Percentiles rank a stretch among this genome's conserved stretches.
Evolutionary conservation across 2,113 vertebrate species (phyloP).

Genomic region (Monopterus albus): DNA sequence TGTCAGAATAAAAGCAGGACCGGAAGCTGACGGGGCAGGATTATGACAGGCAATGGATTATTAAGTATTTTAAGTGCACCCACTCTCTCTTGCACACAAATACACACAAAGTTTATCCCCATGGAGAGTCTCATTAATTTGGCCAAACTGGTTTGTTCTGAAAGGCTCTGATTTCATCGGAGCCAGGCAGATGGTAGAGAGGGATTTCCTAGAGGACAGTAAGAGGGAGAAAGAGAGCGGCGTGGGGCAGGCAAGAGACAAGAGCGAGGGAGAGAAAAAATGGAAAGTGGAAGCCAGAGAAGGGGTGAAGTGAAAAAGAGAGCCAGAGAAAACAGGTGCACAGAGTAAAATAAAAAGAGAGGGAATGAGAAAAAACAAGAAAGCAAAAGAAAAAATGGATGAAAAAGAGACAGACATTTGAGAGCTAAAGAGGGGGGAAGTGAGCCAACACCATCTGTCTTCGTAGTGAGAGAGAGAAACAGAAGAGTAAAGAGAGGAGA

Average conservation of each 20-base stretch:
- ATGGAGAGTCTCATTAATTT: conserved; percentile 67
- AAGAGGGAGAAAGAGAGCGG: conserved; percentile 3
- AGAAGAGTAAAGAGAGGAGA: background rate
- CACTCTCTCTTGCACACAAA: conserved; percentile 11
- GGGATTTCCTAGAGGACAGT: conserved; percentile 70
- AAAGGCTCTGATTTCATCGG: conserved; percentile 68
- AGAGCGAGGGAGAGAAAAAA: background rate
- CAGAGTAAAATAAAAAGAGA: conserved; percentile 1
- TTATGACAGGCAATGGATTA: conserved; percentile 54
- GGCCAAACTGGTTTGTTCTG: conserved; percentile 67
- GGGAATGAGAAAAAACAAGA: background rate
- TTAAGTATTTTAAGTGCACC: conserved; percentile 48
- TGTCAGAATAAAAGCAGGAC: too few species aligned
- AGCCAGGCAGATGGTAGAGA: conserved; percentile 69
- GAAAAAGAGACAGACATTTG: conserved; percentile 24
- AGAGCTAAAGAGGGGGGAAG: conserved; percentile 27
- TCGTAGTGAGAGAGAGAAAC: conserved; percentile 25
- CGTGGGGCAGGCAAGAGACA: background rate
- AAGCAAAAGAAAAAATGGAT: background rate
- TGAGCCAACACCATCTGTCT: conserved; percentile 42
- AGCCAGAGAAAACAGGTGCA: background rate
- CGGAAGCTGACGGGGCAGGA: too few species aligned
- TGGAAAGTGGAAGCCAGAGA: conserved; percentile 3
- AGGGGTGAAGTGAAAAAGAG: background rate
- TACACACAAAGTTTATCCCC: conserved; percentile 59